Evolutionary conservation across 2,888 invertebrate genomes (phyloP).

Genomic region (Cheilosia soror): DNA sequence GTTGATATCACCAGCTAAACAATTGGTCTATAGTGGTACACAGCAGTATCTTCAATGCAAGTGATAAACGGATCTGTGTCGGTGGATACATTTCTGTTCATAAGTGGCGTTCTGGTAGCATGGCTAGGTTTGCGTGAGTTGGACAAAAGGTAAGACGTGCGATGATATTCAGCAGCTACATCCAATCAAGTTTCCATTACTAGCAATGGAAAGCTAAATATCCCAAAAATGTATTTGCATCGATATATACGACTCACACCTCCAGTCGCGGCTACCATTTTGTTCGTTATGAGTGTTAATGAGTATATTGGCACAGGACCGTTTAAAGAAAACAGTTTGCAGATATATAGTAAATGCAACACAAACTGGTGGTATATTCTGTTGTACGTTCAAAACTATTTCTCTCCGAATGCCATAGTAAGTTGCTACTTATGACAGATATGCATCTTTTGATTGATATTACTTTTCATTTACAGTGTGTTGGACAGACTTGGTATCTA

Average conservation of each 20-base stretch:
- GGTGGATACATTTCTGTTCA: constrained; percentile 86
- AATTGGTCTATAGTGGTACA: constrained; percentile 53
- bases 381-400: constrained; percentile 84
- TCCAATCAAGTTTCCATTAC: not conserved
- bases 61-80: constrained; percentile 83
- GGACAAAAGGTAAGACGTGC: constrained; percentile 56
- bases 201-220: constrained; percentile 77
- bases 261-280: constrained; percentile 83
- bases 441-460: not conserved
- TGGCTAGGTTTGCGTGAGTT: constrained; percentile 72
- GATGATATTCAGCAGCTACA: not conserved
- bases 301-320: constrained; percentile 84
- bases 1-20: not conserved
- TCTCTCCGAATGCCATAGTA: constrained; percentile 78
- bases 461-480: not conserved
- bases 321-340: constrained; percentile 53
- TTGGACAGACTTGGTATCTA: constrained; percentile 85
- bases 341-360: constrained; percentile 77
- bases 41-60: constrained; percentile 56
- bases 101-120: constrained; percentile 85
- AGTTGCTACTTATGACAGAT: constrained; percentile 6
- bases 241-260: constrained; percentile 84
- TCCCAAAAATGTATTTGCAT: constrained; percentile 79
- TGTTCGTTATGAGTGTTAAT: constrained; percentile 83
- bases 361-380: constrained; percentile 83